Evolutionary conservation across 2,888 invertebrate species (phyloP).

Genomic region (Candidula unifasciata): DNA sequence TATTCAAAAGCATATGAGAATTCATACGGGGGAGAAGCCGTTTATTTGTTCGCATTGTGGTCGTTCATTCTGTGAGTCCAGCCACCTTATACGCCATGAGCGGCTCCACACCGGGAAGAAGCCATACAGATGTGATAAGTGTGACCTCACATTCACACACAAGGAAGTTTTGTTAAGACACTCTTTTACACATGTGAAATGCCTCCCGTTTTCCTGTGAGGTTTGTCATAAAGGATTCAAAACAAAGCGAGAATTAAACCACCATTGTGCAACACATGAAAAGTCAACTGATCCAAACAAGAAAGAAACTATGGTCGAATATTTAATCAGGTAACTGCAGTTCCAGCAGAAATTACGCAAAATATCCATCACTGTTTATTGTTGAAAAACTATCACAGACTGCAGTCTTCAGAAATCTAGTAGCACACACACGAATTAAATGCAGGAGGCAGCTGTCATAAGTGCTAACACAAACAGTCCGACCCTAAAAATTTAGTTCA

Average conservation of each 20-base stretch:
- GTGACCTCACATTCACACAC: conserved; percentile 26
- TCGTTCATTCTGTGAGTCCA: conserved; percentile 34
- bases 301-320: conserved; percentile 18
- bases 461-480: too few relatives aligned
- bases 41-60: conserved; percentile 34
- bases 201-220: conserved; percentile 29
- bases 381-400: too few relatives aligned
- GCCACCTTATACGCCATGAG: conserved; percentile 35
- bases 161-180: conserved; percentile 14
- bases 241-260: conserved; percentile 27
- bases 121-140: conserved; percentile 33
- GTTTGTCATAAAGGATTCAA: conserved; percentile 29
- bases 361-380: too few relatives aligned
- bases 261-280: conserved; percentile 20
- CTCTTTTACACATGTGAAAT: conserved; percentile 31
- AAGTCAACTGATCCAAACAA: background rate
- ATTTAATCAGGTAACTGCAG: conserved; percentile 9
- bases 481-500: too few relatives aligned
- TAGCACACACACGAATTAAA: too few relatives aligned
- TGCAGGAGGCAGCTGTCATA: too few relatives aligned
- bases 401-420: too few relatives aligned
- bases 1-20: conserved; percentile 28
- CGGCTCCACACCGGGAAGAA: conserved; percentile 32
- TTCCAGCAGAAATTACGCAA: too few relatives aligned
- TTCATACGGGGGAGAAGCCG: conserved; percentile 40